Evolutionary conservation across 2,797 vertebrate species (phyloP).

Genomic region (Ptychadena robeensis): DNA sequence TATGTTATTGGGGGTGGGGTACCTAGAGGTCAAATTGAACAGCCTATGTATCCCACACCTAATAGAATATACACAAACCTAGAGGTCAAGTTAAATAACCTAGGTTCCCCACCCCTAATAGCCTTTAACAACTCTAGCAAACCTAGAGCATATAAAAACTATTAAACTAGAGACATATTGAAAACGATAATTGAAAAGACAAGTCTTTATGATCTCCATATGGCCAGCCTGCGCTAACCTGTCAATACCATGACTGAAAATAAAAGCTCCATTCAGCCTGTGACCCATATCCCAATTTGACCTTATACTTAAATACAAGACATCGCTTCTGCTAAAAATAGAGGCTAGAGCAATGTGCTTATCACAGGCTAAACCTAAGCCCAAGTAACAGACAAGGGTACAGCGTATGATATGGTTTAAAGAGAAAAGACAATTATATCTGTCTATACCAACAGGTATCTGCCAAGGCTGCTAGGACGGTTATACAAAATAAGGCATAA

Average conservation of each 20-base stretch:
- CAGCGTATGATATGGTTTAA: background rate
- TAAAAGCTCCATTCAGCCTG: background rate
- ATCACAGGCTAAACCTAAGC: conserved; percentile 46
- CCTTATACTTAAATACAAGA: conserved; percentile 51
- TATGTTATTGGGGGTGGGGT: too few relatives aligned
- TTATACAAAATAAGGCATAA: background rate
- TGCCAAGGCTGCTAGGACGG: background rate
- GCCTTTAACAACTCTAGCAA: too few relatives aligned
- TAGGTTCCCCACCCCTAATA: too few relatives aligned
- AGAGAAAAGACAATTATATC: background rate
- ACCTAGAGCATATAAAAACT: too few relatives aligned
- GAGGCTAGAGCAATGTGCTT: conserved; percentile 8
- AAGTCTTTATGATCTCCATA: too few relatives aligned
- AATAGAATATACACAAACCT: too few relatives aligned
- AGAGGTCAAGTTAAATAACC: too few relatives aligned
- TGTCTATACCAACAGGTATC: background rate
- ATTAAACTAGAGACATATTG: too few relatives aligned
- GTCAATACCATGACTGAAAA: background rate
- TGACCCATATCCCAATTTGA: conserved; percentile 44
- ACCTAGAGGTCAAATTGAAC: too few relatives aligned
- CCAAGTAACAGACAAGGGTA: conserved; percentile 41
- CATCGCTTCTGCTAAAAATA: conserved; percentile 28
- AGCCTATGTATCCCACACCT: too few relatives aligned
- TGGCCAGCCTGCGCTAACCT: background rate
- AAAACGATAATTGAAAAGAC: too few relatives aligned